These are phyloP conservation scores for Phasianus colchicus DNA, from an alignment of 2,113 vertebrate genomes.

Conservation along the genomic window DNA sequence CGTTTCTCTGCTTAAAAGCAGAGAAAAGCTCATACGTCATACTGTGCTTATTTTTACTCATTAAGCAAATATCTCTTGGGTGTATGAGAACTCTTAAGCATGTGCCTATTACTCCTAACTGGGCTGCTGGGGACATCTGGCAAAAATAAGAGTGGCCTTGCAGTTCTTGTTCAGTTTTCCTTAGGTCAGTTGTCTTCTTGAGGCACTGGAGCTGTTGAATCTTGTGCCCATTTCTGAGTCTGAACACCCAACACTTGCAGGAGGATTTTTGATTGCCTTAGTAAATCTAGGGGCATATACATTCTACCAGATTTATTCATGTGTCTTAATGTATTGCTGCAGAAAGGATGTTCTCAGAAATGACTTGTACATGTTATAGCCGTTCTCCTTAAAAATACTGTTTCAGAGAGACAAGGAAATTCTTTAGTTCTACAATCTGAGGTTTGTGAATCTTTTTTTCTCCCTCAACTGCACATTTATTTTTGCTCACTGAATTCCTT, in stretches of 20 bases:
- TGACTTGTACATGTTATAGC: background rate
- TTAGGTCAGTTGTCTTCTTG: background rate
- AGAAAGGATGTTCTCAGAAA: background rate
- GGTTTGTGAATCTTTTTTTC: background rate
- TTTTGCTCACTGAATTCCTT: background rate
- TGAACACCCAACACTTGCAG: background rate
- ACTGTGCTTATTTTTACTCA: background rate
- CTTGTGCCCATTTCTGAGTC: background rate
- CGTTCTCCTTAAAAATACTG: background rate
- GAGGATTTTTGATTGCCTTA: background rate
- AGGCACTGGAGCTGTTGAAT: background rate
- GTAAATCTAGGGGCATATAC: background rate
- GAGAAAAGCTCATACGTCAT: background rate
- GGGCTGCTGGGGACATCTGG: background rate
- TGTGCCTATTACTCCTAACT: background rate
- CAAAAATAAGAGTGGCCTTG: background rate
- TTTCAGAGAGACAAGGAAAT: background rate
- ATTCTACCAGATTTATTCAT: background rate
- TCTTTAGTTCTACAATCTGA: background rate
- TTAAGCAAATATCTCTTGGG: background rate
- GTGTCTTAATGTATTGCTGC: background rate
- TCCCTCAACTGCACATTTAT: background rate
- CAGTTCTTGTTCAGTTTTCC: background rate
- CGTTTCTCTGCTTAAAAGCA: background rate
- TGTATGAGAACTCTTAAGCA: background rate